phyloP scores from a whole-genome alignment of 2,888 invertebrate species.

The Oxyscelio sp. region DNA sequence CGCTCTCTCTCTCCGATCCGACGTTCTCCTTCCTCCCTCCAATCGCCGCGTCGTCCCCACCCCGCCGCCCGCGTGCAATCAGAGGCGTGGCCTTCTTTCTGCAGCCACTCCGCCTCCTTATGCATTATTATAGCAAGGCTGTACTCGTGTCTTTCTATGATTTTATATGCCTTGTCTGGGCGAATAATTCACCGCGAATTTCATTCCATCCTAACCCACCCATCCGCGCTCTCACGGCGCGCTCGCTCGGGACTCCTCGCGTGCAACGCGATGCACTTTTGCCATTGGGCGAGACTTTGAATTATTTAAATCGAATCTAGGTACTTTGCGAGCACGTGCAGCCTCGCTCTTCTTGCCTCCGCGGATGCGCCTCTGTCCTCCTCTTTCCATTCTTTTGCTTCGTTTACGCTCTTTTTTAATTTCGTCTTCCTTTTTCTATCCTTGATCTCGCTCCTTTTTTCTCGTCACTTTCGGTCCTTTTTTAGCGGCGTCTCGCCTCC shows the following conservation, averaged over 20 bases:
- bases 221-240: constrained; percentile 52
- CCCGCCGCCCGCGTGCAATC: constrained; percentile 62
- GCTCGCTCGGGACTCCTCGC: constrained; percentile 34
- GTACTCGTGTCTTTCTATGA: constrained; percentile 85
- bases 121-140: constrained; percentile 87
- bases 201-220: constrained; percentile 66
- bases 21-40: constrained; percentile 33
- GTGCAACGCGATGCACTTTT: constrained; percentile 74
- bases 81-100: too few relatives aligned
- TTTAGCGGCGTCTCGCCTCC: constrained; percentile 18
- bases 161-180: constrained; percentile 85
- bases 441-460: not conserved
- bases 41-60: constrained; percentile 75
- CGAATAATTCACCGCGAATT: constrained; percentile 79
- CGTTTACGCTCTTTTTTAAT: constrained; percentile 51
- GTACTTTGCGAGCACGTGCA: constrained; percentile 69
- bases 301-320: constrained; percentile 73
- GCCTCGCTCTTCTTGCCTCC: constrained; percentile 23
- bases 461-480: constrained; percentile 6
- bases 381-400: constrained; percentile 41
- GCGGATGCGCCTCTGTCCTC: constrained; percentile 69
- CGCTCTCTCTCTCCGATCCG: constrained; percentile 7
- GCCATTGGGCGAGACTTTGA: constrained; percentile 72
- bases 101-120: constrained; percentile 87
- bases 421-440: constrained; percentile 14